phyloP scores from a whole-genome alignment of 2,888 invertebrate genomes.

The Papilio elwesi region DNA sequence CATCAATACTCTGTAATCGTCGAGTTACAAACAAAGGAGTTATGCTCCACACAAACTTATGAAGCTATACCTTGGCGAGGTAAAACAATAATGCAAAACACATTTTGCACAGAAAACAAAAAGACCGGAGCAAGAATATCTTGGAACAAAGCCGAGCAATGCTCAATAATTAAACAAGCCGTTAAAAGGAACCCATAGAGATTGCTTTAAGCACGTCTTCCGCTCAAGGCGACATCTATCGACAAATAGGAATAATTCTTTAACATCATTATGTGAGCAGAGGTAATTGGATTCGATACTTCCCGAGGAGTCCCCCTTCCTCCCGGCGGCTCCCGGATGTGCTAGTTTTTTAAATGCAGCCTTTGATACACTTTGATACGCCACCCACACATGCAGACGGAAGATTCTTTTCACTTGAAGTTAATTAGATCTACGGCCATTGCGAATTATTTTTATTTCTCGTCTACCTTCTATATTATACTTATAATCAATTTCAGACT shows the following conservation, averaged over 20 bases:
- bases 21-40: not conserved
- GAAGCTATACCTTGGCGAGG: not conserved
- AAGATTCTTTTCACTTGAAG: slow-evolving; percentile 33
- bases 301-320: slow-evolving; percentile 32
- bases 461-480: not conserved
- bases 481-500: slow-evolving; percentile 9
- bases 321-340: slow-evolving; percentile 24
- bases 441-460: slow-evolving; percentile 28
- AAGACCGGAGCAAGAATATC: slow-evolving; percentile 12
- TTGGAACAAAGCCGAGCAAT: slow-evolving; percentile 20
- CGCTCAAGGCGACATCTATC: slow-evolving; percentile 50
- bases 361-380: slow-evolving; percentile 21
- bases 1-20: not conserved
- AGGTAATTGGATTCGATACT: slow-evolving; percentile 62
- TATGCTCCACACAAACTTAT: not conserved
- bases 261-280: slow-evolving; percentile 60
- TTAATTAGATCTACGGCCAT: slow-evolving; percentile 32
- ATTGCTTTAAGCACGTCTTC: slow-evolving; percentile 41
- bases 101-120: not conserved
- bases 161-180: slow-evolving; percentile 30
- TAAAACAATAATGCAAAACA: slow-evolving; percentile 11
- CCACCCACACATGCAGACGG: slow-evolving; percentile 23
- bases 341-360: slow-evolving; percentile 40
- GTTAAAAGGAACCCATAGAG: slow-evolving; percentile 31
- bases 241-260: slow-evolving; percentile 59